Percentiles rank a stretch among this genome's conserved stretches.
Evolutionary conservation across 2,797 vertebrate genomes (phyloP).

Genomic region (Agapornis canus): DNA sequence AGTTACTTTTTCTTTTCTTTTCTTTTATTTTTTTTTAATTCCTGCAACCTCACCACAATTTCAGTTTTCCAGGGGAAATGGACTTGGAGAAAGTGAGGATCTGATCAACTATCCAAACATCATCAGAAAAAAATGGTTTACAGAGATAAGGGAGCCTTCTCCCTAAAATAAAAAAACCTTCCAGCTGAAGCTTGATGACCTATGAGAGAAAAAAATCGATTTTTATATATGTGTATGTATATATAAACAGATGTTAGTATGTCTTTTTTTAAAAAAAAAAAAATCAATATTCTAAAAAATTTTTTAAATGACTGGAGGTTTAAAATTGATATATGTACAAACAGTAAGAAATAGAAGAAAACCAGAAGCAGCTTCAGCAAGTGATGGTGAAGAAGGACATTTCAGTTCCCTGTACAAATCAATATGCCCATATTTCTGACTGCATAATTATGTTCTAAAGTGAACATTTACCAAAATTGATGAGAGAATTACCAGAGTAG

Average conservation of each 20-base stretch:
- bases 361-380: not conserved
- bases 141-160: not conserved
- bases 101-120: not conserved
- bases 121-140: not conserved
- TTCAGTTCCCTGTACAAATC: not conserved
- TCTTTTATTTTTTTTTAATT: not conserved
- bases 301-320: not conserved
- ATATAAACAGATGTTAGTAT: not conserved
- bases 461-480: not conserved
- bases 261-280: not conserved
- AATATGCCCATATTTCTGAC: not conserved
- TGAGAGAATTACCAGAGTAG: constrained; percentile 10
- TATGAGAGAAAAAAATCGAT: not conserved
- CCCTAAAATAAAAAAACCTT: not conserved
- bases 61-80: not conserved
- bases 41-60: not conserved
- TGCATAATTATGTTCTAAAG: constrained; percentile 2
- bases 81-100: not conserved
- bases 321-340: not conserved
- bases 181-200: not conserved
- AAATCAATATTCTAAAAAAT: not conserved
- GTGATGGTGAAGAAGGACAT: not conserved
- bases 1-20: no score
- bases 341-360: not conserved
- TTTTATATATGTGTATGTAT: not conserved